A percentile compares a stretch with the other conserved stretches of the same genome.
These are phyloP conservation scores for Chloromyia formosa DNA, from an alignment of 2,888 invertebrate genomes.

Conservation along the genomic window DNA sequence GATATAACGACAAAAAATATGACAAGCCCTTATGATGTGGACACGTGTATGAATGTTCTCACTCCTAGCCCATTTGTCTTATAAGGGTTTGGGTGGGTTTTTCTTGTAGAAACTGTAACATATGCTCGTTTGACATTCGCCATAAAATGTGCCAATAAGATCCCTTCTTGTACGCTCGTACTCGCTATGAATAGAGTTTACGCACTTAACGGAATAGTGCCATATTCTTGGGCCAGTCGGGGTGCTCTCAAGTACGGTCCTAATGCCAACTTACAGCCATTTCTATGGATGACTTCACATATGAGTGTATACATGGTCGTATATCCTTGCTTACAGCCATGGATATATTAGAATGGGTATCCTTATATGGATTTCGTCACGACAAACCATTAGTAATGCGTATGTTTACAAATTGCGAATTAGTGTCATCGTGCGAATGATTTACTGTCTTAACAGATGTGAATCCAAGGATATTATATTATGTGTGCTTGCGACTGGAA, in stretches of 20 bases:
- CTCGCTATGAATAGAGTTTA: background rate
- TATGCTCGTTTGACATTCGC: background rate
- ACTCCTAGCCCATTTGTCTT: background rate
- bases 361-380: constrained; percentile 23
- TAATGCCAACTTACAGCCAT: background rate
- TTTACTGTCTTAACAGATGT: constrained; percentile 36
- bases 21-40: too few relatives aligned
- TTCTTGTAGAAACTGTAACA: background rate
- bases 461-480: constrained; percentile 10
- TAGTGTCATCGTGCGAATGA: constrained; percentile 41
- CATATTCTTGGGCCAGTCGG: background rate
- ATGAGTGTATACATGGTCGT: too few relatives aligned
- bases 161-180: background rate
- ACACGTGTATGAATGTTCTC: background rate
- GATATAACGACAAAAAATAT: too few relatives aligned
- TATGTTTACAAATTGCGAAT: constrained; percentile 44
- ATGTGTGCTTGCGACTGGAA: background rate
- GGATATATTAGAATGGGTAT: background rate
- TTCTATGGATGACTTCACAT: constrained; percentile 7
- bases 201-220: constrained; percentile 5
- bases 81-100: background rate
- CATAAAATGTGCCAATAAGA: background rate
- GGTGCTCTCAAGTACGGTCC: background rate
- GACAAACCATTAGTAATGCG: constrained; percentile 37
- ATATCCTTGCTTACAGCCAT: too few relatives aligned